Evolutionary conservation across 1,140 invertebrate genomes (phyloP).

Genomic region (Magallana angulata): DNA sequence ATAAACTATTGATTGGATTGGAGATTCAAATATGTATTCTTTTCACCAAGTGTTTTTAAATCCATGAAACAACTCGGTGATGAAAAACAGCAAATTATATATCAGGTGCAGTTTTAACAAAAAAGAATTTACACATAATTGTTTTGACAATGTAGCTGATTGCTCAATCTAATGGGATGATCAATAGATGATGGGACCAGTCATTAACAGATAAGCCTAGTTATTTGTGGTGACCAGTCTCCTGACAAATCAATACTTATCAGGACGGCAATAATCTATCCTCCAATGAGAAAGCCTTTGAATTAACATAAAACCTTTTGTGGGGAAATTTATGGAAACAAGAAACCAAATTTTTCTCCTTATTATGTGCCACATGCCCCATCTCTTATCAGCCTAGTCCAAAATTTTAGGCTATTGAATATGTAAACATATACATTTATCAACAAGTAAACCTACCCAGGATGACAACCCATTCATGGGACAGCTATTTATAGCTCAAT

Average conservation of each 20-base stretch:
- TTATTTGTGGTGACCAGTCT: constrained; percentile 37
- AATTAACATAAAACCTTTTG: constrained; percentile 42
- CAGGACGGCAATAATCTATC: constrained; percentile 26
- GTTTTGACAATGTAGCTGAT: not conserved
- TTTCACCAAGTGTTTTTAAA: not conserved
- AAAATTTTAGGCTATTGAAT: constrained; percentile 10
- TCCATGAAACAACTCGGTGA: not conserved
- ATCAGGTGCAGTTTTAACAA: constrained; percentile 1
- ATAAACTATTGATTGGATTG: too few relatives aligned
- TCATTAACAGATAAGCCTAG: constrained; percentile 26
- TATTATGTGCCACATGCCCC: not conserved
- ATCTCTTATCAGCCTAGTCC: not conserved
- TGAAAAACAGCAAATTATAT: not conserved
- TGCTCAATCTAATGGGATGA: not conserved
- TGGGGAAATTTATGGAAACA: constrained; percentile 42
- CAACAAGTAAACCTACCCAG: not conserved
- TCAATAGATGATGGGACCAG: not conserved
- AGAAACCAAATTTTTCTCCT: not conserved
- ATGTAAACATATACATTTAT: not conserved
- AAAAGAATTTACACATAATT: constrained; percentile 32
- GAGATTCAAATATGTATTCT: not conserved
- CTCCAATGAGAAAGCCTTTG: constrained; percentile 17
- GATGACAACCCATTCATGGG: constrained; percentile 11
- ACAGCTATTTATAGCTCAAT: constrained; percentile 14
- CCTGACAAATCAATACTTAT: constrained; percentile 23